Evolutionary conservation across 2,888 invertebrate species (phyloP).

Genomic region (Xanthorhoe spadicearia): DNA sequence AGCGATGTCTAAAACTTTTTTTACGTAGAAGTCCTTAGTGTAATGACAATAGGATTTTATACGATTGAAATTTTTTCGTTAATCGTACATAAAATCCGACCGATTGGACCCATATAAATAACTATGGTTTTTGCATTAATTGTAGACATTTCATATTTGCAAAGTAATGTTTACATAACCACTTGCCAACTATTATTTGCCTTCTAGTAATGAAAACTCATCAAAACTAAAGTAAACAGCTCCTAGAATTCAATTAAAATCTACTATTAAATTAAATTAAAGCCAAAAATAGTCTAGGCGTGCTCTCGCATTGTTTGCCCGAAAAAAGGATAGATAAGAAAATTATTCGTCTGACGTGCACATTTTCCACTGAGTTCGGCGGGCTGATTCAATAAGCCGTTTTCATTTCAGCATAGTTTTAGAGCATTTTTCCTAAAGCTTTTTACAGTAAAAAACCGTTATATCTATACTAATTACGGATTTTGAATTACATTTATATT

Average conservation of each 20-base stretch:
- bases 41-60: too few species aligned
- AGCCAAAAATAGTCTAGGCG: constrained; percentile 22
- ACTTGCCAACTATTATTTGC: neutral
- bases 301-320: constrained; percentile 26
- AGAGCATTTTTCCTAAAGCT: neutral
- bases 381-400: constrained; percentile 11
- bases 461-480: neutral
- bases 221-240: constrained; percentile 11
- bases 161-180: neutral
- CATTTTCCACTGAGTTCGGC: constrained; percentile 55
- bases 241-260: constrained; percentile 13
- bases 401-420: neutral
- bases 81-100: too few species aligned
- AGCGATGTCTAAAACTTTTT: too few species aligned
- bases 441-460: neutral
- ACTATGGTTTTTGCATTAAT: neutral
- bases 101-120: too few species aligned
- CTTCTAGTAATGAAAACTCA: neutral
- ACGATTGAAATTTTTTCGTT: too few species aligned
- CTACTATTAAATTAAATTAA: constrained; percentile 23
- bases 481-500: neutral
- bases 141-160: neutral
- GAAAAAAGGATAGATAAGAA: constrained; percentile 55
- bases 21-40: too few species aligned
- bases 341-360: constrained; percentile 67